A percentile compares a stretch with the other conserved stretches of the same genome.
Conservation (phyloP, 2,113 vertebrate species). For the Potamarius usumacintae region DNA sequence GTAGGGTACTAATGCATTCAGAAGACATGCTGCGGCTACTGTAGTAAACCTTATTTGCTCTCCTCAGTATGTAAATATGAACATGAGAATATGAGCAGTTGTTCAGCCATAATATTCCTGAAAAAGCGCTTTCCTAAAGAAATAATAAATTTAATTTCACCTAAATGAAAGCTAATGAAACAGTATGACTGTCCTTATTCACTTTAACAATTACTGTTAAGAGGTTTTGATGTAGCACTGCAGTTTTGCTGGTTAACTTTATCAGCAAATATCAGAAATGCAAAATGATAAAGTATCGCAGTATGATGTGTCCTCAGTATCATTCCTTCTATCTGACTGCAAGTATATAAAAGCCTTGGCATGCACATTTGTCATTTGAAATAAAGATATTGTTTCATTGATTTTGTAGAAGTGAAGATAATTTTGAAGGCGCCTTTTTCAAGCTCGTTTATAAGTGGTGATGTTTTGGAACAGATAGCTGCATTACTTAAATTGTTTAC, state of each 20-base stretch:
- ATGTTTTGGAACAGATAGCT: neutral
- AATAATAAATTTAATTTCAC: neutral
- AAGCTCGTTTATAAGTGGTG: neutral
- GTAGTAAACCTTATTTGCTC: neutral
- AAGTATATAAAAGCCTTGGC: neutral
- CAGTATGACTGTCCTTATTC: neutral
- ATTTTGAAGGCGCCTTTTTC: neutral
- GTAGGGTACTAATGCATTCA: neutral
- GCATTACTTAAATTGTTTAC: too few species aligned
- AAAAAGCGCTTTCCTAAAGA: neutral
- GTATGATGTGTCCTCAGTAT: neutral
- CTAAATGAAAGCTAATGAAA: neutral
- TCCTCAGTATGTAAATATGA: constrained; percentile 3
- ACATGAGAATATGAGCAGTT: neutral
- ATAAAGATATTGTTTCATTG: neutral
- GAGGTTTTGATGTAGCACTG: neutral
- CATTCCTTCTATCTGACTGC: neutral
- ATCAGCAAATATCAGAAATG: neutral
- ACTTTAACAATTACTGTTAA: neutral
- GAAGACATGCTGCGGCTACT: neutral
- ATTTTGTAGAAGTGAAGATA: neutral
- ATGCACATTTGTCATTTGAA: neutral
- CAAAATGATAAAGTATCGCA: neutral
- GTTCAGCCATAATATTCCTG: neutral
- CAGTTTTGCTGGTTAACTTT: neutral